These are phyloP conservation scores for Rhynchomys soricoides DNA, from an alignment of 2,113 vertebrate genomes.

Conservation along the genomic window DNA sequence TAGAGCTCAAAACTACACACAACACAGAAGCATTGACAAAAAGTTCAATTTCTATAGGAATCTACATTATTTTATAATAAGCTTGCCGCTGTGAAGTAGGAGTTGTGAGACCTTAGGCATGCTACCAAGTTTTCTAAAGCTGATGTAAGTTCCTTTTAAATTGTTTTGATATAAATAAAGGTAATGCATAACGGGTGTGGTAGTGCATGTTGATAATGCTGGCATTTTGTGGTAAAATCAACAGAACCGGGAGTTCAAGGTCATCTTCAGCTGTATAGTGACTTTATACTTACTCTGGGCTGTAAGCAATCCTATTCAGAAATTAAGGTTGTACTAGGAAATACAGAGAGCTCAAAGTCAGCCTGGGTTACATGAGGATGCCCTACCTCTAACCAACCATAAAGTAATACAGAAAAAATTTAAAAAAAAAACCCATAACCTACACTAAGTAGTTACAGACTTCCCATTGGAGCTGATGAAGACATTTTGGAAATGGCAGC, in stretches of 20 bases:
- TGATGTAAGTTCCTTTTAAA: background rate
- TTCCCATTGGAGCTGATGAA: background rate
- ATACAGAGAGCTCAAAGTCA: background rate
- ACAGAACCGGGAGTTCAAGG: background rate
- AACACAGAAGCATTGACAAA: background rate
- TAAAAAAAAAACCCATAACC: background rate
- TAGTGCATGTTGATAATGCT: background rate
- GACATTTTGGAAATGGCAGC: background rate
- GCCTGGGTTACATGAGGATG: background rate
- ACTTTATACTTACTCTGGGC: background rate
- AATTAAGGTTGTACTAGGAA: background rate
- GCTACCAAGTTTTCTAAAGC: constrained; percentile 17
- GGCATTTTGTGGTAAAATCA: background rate
- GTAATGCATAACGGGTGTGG: background rate
- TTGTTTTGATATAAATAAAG: constrained; percentile 13
- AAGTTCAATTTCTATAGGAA: background rate
- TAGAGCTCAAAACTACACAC: background rate
- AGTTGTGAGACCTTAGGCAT: background rate
- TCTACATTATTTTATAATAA: constrained; percentile 19
- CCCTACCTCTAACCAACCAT: no score
- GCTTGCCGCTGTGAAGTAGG: background rate
- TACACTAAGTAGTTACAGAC: background rate
- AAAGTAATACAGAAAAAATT: background rate
- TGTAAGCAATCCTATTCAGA: background rate
- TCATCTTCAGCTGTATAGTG: background rate